Evolutionary conservation across 1,140 invertebrate species (phyloP), one percentile per base, ranked within the genome.

Genomic region (Drosophila carrolli): DNA sequence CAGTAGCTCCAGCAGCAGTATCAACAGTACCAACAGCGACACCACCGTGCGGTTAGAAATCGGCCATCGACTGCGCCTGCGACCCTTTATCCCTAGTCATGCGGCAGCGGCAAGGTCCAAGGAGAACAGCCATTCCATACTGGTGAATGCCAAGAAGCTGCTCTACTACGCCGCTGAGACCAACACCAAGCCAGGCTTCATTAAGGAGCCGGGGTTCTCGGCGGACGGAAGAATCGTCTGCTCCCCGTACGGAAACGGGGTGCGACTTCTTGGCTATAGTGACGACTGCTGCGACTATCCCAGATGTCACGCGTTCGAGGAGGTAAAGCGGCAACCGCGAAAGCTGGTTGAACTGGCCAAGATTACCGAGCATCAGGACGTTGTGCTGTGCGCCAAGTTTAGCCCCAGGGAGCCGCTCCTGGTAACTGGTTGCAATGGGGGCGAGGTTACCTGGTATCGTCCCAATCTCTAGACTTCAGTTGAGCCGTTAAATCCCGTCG

Each of bases 381-480:
- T 97, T 55, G 97, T 98, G n/a, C 95, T 98, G 19, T 96, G 97
- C 90, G 97, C 97, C 56, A 97, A 97, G 93, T 98, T 98, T 92
- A 98, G 96, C 56, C 97, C 97, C 0, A 94, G 94, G 6, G 96
- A 98, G 90, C 96, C 95, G 84, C 93, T 97, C 63, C 94, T 98
- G 6, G 97, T 98, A 4, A 97, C 97, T 7, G 97, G 97, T 11
- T 98, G 97, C 93, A 94, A 98, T 4, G 95, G 95, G 54, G 97
- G 98, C 3, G 95, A 96, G 85, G 96, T 98, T 50, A 95, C 96
- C 32, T 98, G 97, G 96, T 97, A 98, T 93, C 96, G 97, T 75
- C 97, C 97, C 9, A 93, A 95, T 48, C 81, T 91, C 16, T 92
- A 88, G 67, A 35, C 65, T 19, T 4, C 4, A 37, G 16, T 29